Conservation (phyloP, 2,797 vertebrate species). For the Danio albolineatus region DNA sequence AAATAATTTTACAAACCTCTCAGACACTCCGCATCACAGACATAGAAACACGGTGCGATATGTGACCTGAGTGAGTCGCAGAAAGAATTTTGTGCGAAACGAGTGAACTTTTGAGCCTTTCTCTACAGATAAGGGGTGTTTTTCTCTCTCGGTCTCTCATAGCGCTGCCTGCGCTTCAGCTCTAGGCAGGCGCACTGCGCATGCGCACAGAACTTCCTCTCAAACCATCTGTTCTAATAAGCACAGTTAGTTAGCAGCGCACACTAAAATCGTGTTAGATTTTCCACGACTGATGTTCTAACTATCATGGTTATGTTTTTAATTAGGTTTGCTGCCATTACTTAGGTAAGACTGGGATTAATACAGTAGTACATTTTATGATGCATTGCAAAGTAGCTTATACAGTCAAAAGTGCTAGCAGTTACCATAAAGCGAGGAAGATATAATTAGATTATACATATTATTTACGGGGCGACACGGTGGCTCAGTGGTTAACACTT, state of each 20-base stretch:
- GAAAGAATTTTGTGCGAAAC: constrained; percentile 32
- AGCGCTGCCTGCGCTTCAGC: constrained; percentile 58
- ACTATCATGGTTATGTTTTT: constrained; percentile 6
- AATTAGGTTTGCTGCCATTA: background rate
- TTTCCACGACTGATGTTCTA: background rate
- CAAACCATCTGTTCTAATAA: constrained; percentile 37
- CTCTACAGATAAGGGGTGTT: constrained; percentile 52
- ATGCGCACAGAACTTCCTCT: constrained; percentile 60
- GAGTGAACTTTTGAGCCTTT: constrained; percentile 58
- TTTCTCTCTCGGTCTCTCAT: constrained; percentile 53
- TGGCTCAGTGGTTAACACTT: too few relatives aligned
- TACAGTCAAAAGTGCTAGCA: too few relatives aligned
- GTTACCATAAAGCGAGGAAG: background rate
- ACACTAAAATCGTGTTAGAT: background rate
- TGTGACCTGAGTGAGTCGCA: constrained; percentile 35
- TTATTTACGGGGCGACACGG: too few relatives aligned
- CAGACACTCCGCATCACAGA: constrained; percentile 55
- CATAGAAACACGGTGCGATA: constrained; percentile 32
- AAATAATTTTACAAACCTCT: constrained; percentile 61
- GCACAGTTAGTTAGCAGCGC: constrained; percentile 14
- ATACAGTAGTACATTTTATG: background rate
- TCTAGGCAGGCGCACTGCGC: constrained; percentile 41
- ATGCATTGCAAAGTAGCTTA: background rate
- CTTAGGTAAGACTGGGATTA: background rate
- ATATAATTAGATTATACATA: too few relatives aligned